These are phyloP conservation scores for Varanus komodoensis DNA, from an alignment of 2,113 vertebrate species.

Conservation along the genomic window DNA sequence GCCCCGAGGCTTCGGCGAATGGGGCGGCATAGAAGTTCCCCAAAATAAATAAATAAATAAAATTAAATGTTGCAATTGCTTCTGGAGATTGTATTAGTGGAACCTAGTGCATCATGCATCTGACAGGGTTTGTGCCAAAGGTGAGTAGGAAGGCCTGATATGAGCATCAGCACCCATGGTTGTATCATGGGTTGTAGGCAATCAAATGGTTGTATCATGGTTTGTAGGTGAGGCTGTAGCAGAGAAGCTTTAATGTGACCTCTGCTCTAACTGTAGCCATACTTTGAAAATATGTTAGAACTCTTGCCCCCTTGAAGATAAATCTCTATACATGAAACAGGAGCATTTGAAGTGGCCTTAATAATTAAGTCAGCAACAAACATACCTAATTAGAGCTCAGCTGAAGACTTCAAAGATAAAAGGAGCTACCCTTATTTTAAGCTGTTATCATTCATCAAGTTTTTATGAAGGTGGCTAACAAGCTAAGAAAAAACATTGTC, in stretches of 20 bases:
- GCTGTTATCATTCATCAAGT: background rate
- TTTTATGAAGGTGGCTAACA: constrained; percentile 4
- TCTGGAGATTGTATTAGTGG: background rate
- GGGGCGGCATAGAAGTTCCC: no score
- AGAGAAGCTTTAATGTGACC: background rate
- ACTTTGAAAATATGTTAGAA: background rate
- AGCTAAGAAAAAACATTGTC: constrained; percentile 2
- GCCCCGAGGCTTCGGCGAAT: no score
- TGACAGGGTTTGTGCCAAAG: no score
- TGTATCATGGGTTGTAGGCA: background rate
- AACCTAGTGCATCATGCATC: background rate
- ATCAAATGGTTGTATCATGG: background rate
- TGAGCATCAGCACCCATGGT: background rate
- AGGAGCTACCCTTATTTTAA: constrained; percentile 39
- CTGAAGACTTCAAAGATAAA: constrained; percentile 9
- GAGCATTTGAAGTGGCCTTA: background rate
- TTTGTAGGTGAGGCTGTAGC: background rate
- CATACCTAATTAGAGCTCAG: background rate
- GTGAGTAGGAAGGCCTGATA: background rate
- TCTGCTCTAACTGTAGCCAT: background rate
- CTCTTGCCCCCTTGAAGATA: background rate
- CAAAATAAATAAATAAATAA: no score
- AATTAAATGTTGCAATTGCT: background rate
- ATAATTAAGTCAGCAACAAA: constrained; percentile 28
- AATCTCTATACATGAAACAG: background rate